Percentiles rank a stretch among this genome's conserved stretches.
Conservation (phyloP, 2,888 invertebrate genomes). For the Caenorhabditis uteleia region DNA sequence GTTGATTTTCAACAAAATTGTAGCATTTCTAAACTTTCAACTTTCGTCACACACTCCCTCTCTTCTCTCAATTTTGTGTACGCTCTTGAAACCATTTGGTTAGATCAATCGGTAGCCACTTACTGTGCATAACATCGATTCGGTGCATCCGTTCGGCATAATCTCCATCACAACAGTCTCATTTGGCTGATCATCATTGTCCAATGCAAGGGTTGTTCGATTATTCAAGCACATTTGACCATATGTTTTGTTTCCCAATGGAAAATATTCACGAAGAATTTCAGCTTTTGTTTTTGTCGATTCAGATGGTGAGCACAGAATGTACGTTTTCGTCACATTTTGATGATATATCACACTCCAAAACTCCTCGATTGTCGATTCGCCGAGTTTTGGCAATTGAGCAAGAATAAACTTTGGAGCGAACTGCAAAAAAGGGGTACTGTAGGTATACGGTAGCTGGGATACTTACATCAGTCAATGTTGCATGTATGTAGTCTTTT, state of each 20-base stretch:
- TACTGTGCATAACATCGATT: not conserved
- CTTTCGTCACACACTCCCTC: no score
- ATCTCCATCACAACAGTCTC: not conserved
- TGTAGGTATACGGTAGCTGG: no score
- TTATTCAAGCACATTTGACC: conserved; percentile 2
- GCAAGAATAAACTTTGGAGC: conserved; percentile 1
- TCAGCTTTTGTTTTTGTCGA: not conserved
- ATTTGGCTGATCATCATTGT: not conserved
- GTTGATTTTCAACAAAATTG: no score
- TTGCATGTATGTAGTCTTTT: conserved; percentile 8
- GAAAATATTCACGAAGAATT: not conserved
- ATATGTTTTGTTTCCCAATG: not conserved
- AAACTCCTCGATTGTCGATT: not conserved
- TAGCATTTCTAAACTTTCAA: no score
- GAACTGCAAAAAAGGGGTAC: no score
- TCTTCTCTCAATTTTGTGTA: no score
- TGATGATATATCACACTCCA: conserved; percentile 6
- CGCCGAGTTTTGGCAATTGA: not conserved
- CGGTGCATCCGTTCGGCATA: conserved; percentile 1
- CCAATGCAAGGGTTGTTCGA: not conserved
- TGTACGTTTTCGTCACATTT: not conserved
- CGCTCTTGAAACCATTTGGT: no score
- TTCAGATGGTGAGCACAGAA: not conserved
- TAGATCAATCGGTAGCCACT: no score
- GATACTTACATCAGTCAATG: not conserved